Evolutionary conservation across 2,113 vertebrate genomes (phyloP), one percentile per base, ranked within the genome.

Genomic region (Etheostoma cragini): DNA sequence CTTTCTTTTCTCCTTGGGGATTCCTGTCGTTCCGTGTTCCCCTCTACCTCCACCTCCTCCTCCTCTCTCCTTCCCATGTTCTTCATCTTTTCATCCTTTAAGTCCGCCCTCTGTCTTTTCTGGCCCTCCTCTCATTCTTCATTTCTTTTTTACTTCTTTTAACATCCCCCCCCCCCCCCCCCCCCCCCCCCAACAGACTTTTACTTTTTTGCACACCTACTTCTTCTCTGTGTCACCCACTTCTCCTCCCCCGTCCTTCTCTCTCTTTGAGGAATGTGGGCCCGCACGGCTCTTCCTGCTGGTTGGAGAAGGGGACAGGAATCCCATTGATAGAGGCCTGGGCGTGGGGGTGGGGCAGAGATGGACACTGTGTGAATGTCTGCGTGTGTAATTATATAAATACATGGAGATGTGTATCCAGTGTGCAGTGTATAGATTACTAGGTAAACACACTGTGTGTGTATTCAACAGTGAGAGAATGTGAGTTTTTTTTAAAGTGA

Each of bases 301-400:
- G 78, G 81, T 83, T 64, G 63, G 74, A 78, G 84, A 88, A 83
- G 83, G 85, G 93, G 91, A 96, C 95, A 96, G 91, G 90, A 94
- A 93, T 94, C 92, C 94, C 94, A 95, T 96, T 96, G 94, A 95
- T 95, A 80, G 91, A 73, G 80, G 64, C 22, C 57, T 46, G 66
- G 65, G 87, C 7, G 10, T 79, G 89, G 89, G 90, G 92, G 89
- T 87, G 80, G 90, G 78, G 87, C 77, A 30, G 63, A 67, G 86
- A 92, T 85, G 90, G 87, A 87, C 86, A 83, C 85, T 69, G 75
- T 58, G 74, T 78, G 72, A 53, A 60, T 76, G 87, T 72, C 82
- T 85, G 82, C 66, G 81, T 80, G 80, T 66, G 76, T 79, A 50
- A 63, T 79, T 85, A 78, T 83, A 87, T 86, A 88, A 91, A 91